Evolutionary conservation across 2,797 vertebrate genomes (phyloP).

Genomic region (Staurois parvus): DNA sequence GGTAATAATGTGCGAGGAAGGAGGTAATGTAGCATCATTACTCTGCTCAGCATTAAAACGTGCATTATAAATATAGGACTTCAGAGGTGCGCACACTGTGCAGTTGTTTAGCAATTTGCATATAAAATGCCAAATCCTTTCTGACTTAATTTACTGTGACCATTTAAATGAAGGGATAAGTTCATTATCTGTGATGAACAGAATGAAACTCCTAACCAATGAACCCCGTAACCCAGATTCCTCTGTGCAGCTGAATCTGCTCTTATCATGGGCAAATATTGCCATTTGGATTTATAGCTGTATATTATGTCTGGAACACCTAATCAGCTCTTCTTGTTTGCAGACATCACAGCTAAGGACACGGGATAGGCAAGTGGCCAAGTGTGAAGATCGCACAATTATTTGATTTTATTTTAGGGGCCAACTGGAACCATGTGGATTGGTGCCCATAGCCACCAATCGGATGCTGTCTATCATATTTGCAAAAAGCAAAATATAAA

Average conservation of each 20-base stretch:
- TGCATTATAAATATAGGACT: slow-evolving; percentile 37
- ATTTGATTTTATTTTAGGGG: too few species aligned
- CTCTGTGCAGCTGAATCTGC: background rate
- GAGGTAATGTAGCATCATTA: slow-evolving; percentile 26
- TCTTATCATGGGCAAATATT: slow-evolving; percentile 6
- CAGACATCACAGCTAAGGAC: background rate
- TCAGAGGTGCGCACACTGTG: slow-evolving; percentile 17
- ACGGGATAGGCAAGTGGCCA: background rate
- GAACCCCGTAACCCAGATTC: slow-evolving; percentile 47
- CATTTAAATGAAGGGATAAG: slow-evolving; percentile 51
- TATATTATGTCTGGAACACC: background rate
- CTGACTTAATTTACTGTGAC: slow-evolving; percentile 59
- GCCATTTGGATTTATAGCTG: slow-evolving; percentile 8
- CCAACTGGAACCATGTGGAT: too few species aligned
- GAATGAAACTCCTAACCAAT: slow-evolving; percentile 47
- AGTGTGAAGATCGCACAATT: background rate
- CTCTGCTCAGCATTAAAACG: background rate
- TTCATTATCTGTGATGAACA: slow-evolving; percentile 57
- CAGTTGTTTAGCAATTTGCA: slow-evolving; percentile 57
- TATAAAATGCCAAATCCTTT: slow-evolving; percentile 55
- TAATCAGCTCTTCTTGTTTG: background rate
- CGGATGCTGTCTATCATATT: too few species aligned
- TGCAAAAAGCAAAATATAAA: too few species aligned
- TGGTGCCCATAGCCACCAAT: too few species aligned
- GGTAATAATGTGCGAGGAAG: slow-evolving; percentile 33